Conservation (phyloP, 2,113 vertebrate genomes). For the Epinephelus fuscoguttatus region DNA sequence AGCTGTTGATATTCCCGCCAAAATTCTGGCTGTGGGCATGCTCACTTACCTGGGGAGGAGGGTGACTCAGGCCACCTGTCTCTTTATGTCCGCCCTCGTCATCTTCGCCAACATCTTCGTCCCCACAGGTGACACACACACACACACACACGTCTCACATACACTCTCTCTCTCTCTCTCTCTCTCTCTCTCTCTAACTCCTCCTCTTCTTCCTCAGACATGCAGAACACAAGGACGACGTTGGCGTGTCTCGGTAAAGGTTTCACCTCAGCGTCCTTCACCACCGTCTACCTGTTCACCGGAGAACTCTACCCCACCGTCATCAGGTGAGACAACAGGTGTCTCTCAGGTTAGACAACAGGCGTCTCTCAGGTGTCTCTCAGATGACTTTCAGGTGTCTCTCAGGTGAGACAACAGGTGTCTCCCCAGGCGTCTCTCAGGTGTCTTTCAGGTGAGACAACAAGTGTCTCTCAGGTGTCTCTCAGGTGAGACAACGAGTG, state of each 20-base stretch:
- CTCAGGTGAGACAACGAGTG: too few relatives aligned
- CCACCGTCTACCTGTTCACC: slow-evolving; percentile 81
- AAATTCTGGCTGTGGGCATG: slow-evolving; percentile 84
- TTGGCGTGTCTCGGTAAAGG: slow-evolving; percentile 88
- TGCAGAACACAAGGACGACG: slow-evolving; percentile 77
- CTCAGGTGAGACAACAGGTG: too few relatives aligned
- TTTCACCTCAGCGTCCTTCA: slow-evolving; percentile 82
- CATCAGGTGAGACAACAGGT: slow-evolving; percentile 42
- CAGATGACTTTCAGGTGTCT: too few relatives aligned
- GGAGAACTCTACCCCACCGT: slow-evolving; percentile 87
- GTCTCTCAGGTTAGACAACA: too few relatives aligned
- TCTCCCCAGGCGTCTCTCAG: too few relatives aligned
- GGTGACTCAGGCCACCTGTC: slow-evolving; percentile 78
- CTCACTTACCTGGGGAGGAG: slow-evolving; percentile 89
- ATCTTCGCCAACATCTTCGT: slow-evolving; percentile 90
- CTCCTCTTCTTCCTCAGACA: slow-evolving; percentile 72
- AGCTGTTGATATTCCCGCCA: slow-evolving; percentile 91
- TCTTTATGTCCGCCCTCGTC: slow-evolving; percentile 84
- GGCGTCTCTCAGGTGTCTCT: too few relatives aligned
- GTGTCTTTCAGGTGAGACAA: too few relatives aligned
- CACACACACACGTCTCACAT: slow-evolving; percentile 45
- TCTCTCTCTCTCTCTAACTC: too few relatives aligned
- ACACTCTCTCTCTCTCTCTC: too few relatives aligned
- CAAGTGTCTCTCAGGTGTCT: too few relatives aligned
- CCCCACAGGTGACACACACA: slow-evolving; percentile 82